Evolutionary conservation across 2,888 invertebrate species (phyloP), one percentile per base, ranked within the genome.

Genomic region (Endotricha flammealis): DNA sequence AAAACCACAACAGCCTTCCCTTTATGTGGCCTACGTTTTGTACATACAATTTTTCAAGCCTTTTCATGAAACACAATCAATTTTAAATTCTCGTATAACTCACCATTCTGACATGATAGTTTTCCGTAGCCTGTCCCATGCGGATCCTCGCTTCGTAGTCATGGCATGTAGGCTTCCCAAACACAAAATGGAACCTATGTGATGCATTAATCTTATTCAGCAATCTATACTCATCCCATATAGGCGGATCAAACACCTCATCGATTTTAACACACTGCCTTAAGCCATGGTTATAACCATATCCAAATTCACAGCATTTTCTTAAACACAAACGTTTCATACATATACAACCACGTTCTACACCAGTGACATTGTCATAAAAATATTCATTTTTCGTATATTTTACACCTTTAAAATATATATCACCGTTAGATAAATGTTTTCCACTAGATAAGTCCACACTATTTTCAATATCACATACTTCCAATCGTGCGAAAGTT

Each of bases 301-400:
- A 42, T 0, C 76, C 78, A 0, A 51, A 38, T 0, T 66, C 69
- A 33, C 82, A 82, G 25, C 82, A 82, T 41, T 80, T 82, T 3
- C 57, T 40, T 0, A 68, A 29, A 40, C 74, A 80, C 0, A 23
- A 40, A 24, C 61, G 47, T 22, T 71, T 69, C 6, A 39, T 42
- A 34, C 71, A 73, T 1, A 67, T 30, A 47, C 75, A 78, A 0
- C 65, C 71, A 39, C 61, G 48, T 25, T 62, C 41, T 2, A 32
- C 29, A 1, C 56, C 44, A 0, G 50, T 63, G 0, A 38, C 41
- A 4, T 50, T 48, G 10, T 69, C 64, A 1, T 50, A 32, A 28
- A 50, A 64, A 43, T 71, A 73, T 39, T 81, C 68, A 1, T 50
- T 45, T 2, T 44, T 46, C 1, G 44, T 32, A 24, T 70, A 76